A percentile compares a stretch with the other conserved stretches of the same genome.
Evolutionary conservation across 2,113 vertebrate species (phyloP).

Genomic region (Anguilla japonica): DNA sequence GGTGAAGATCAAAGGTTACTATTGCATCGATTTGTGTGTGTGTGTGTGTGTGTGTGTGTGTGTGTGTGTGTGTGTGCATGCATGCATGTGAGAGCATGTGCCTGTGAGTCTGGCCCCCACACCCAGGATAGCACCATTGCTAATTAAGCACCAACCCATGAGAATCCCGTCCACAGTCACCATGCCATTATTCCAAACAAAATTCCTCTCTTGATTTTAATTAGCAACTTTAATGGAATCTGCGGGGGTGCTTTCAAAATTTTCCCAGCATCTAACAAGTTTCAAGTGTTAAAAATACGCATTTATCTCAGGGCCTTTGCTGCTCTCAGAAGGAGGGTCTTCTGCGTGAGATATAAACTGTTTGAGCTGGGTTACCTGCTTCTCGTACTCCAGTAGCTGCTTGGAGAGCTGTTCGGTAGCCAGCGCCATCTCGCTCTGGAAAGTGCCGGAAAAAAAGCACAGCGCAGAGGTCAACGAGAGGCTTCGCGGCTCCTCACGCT

Average conservation of each 20-base stretch:
- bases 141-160: no score
- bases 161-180: no score
- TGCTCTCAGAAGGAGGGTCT: no score
- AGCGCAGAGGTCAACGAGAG: not conserved
- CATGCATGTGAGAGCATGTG: not conserved
- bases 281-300: no score
- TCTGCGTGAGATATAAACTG: not conserved
- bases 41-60: not conserved
- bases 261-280: no score
- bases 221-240: no score
- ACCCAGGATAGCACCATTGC: no score
- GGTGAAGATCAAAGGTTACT: conserved; percentile 8
- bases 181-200: no score
- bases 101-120: no score
- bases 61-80: not conserved
- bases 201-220: no score
- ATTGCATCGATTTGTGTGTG: conserved; percentile 11
- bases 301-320: no score
- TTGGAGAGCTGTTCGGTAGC: conserved; percentile 93
- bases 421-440: conserved; percentile 95
- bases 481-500: not conserved
- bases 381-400: conserved; percentile 91
- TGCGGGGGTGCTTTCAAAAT: no score
- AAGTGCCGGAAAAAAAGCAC: conserved; percentile 28
- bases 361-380: conserved; percentile 76